Evolutionary conservation across 2,113 vertebrate genomes (phyloP), one percentile per base, ranked within the genome.

Genomic region (Chaetorhynchus papuensis): DNA sequence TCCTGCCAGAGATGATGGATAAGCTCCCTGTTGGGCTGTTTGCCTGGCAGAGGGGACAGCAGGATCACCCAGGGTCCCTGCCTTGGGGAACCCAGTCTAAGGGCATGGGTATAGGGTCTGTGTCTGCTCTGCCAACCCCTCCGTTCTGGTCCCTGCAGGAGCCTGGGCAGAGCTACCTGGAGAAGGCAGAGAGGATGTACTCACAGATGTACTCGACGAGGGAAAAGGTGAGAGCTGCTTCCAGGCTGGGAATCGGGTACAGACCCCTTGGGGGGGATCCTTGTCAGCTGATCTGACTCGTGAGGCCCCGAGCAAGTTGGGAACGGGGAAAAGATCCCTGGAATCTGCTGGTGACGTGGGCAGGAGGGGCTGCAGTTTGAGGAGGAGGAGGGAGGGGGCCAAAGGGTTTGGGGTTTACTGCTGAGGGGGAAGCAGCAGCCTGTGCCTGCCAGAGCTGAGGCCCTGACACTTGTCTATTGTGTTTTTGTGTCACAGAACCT

Each of bases 211-310:
- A 98, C 45, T 97, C 97, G 0, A 97, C 99, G 3, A 98, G 98
- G 77, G 99, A 99, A 96, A 99, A 99, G 99, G 99, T 99, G 97
- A 97, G 97, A 79, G 74, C 69, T 63, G 68, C 50, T 39, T 21
- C 1, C 7, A 7, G 79, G 7, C 0, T 9, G 75, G 76, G 59
- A 35, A 10, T 5, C 2, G 10, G 44, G 30, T 30, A 1, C 30
- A 3, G 28, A 26, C 7, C 54, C 45, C 15, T 6, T 8, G 23
- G 28, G 41, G 68, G 68, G 33, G 2, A 5, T 49, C 47, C 24
- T 26, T 49, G 10, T 39, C 57, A 20, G 50, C 39, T 49, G 45
- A 16, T 13, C 15, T 4, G 2, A 30, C 18, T 21, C 7, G 1
- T 10, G 5, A 59, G 47, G 33, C 15, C 9, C 44, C 1, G 1